phyloP scores from a whole-genome alignment of 1,140 invertebrate genomes.

The Lepidurus arcticus region DNA sequence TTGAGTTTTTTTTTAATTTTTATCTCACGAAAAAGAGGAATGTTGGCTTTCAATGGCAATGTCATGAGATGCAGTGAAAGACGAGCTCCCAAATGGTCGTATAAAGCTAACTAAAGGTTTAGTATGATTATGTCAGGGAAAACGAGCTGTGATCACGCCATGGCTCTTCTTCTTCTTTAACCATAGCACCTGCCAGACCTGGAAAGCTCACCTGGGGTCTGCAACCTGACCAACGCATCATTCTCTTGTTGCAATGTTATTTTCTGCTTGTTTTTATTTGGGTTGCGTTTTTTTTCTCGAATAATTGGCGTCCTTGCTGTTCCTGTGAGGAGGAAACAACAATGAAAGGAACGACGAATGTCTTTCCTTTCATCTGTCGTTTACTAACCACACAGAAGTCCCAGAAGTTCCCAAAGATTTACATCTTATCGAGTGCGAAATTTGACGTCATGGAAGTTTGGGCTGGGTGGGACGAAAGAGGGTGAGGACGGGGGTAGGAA shows the following conservation, averaged over 20 bases:
- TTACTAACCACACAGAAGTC: not conserved
- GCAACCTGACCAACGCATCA: too few relatives aligned
- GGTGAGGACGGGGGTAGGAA: not conserved
- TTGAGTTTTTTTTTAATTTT: not conserved
- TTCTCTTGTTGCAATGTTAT: too few relatives aligned
- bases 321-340: too few relatives aligned
- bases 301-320: too few relatives aligned
- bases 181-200: not conserved
- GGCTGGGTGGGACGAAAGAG: not conserved
- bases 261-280: too few relatives aligned
- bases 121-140: not conserved
- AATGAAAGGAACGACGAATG: not conserved
- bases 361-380: not conserved
- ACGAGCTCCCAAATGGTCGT: not conserved
- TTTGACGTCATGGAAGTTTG: not conserved
- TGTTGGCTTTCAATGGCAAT: slow-evolving; percentile 18
- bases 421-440: not conserved
- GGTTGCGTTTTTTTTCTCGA: too few relatives aligned
- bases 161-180: not conserved
- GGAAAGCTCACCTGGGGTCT: not conserved
- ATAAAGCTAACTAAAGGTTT: not conserved
- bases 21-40: not conserved
- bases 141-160: slow-evolving; percentile 5
- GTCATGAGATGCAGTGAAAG: slow-evolving; percentile 15
- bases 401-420: not conserved